These are phyloP conservation scores for Callosobruchus maculatus DNA, from an alignment of 2,888 invertebrate species.

Conservation along the genomic window DNA sequence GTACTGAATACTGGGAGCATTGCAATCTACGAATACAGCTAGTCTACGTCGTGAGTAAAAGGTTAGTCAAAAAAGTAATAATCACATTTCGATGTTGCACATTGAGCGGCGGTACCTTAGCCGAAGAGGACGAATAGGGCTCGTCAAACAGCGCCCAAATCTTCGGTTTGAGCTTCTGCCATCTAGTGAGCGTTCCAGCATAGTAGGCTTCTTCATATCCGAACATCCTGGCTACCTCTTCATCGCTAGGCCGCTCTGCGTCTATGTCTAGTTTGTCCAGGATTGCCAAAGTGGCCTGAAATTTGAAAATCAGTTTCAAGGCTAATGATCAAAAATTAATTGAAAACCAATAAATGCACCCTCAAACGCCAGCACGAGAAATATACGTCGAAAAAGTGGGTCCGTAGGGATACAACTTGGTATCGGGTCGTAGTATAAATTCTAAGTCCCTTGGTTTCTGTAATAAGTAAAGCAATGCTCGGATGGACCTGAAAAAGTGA, in stretches of 20 bases:
- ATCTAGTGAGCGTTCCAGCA: slow-evolving; percentile 72
- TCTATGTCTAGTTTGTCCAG: slow-evolving; percentile 94
- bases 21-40: neutral
- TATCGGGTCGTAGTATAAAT: no score
- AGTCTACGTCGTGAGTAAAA: neutral
- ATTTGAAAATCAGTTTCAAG: neutral
- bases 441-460: no score
- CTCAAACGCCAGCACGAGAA: no score
- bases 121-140: slow-evolving; percentile 87
- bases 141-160: slow-evolving; percentile 96
- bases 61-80: slow-evolving; percentile 35
- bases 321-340: no score
- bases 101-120: slow-evolving; percentile 86
- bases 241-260: slow-evolving; percentile 87
- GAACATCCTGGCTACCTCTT: slow-evolving; percentile 89
- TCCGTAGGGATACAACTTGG: no score
- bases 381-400: no score
- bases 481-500: no score
- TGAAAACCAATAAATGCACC: no score
- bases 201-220: slow-evolving; percentile 84
- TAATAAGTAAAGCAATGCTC: no score
- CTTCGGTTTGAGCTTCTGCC: slow-evolving; percentile 89
- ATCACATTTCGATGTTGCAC: slow-evolving; percentile 55
- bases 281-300: slow-evolving; percentile 88
- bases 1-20: neutral